Evolutionary conservation across 1,140 invertebrate genomes (phyloP), one percentile per base, ranked within the genome.

Genomic region (Drosophila obscura): DNA sequence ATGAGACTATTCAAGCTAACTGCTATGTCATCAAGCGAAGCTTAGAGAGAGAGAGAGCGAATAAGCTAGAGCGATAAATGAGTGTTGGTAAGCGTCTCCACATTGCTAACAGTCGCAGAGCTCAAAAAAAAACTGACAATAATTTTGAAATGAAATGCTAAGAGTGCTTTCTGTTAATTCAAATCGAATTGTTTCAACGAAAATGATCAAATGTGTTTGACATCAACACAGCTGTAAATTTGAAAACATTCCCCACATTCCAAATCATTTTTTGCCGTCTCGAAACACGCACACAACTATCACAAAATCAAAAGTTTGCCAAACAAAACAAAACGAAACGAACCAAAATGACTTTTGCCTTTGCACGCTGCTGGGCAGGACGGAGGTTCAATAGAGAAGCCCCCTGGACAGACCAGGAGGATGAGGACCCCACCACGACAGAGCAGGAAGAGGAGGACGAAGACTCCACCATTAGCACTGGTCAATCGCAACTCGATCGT

Each of bases 271-370:
- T n/a, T 8, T 26, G 19, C 16, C 43, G 58, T 51, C 46, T 39
- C 8, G 11, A 16, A 16, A 61, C 16, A 5, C 24, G 2, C 41
- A 68, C 9, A 60, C 46, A 39, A 24, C 39, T 22, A n/a, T 11
- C 35, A 3, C 13, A 53, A 76, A 76, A 76, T 76, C 57, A 9
- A 13, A 68, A 76, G 56, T 75, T 67, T 43, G 7, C 15, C 49
- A 28, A 73, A 73, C 22, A 39, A 53, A 73, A 48, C 73, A 35
- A 84, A 76, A 74, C 31, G 15, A 49, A 48, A 66, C 2, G 5
- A 56, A 57, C 8, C 64, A 19, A 74, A 62, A 77, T 28, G 26
- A 51, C 79, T 88, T 87, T 69, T 88, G 78, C 50, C 77, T 88
- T 69, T 72, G 72, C 83, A 87, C 72, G 82, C 82, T 82, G 78